Conservation (phyloP, 2,888 invertebrate genomes). For the Ennomos quercinarius region DNA sequence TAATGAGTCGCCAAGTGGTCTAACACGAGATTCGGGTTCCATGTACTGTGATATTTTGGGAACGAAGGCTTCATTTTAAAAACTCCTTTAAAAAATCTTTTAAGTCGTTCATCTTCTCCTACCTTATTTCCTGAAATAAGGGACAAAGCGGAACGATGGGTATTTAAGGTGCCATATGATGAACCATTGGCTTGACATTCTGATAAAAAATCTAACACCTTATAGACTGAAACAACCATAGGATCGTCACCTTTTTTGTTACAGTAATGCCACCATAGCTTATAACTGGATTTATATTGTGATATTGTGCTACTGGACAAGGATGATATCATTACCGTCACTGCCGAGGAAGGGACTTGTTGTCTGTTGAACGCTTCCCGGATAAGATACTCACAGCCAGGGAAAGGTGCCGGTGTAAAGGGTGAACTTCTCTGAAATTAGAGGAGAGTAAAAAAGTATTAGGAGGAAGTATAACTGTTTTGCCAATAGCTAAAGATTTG, state of each 20-base stretch:
- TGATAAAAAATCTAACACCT: background rate
- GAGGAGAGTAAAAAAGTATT: background rate
- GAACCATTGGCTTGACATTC: background rate
- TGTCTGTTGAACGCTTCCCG: background rate
- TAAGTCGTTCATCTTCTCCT: background rate
- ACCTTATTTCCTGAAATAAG: background rate
- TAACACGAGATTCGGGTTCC: too few species aligned
- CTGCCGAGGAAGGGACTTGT: background rate
- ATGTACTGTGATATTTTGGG: too few species aligned
- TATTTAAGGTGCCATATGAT: slow-evolving; percentile 2
- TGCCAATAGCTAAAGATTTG: background rate
- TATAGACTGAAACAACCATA: too few species aligned
- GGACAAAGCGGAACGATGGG: background rate
- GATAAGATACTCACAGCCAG: background rate
- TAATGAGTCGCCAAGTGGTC: too few species aligned
- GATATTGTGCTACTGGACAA: background rate
- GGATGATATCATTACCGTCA: background rate
- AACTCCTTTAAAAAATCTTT: background rate
- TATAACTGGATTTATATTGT: background rate
- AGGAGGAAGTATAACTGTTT: background rate
- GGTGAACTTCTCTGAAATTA: background rate
- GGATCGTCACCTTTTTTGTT: background rate
- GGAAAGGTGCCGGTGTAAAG: background rate
- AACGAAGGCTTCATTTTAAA: slow-evolving; percentile 4
- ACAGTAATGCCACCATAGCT: slow-evolving; percentile 2